Evolutionary conservation across 2,888 invertebrate species (phyloP).

Genomic region (Sesamia inferens): DNA sequence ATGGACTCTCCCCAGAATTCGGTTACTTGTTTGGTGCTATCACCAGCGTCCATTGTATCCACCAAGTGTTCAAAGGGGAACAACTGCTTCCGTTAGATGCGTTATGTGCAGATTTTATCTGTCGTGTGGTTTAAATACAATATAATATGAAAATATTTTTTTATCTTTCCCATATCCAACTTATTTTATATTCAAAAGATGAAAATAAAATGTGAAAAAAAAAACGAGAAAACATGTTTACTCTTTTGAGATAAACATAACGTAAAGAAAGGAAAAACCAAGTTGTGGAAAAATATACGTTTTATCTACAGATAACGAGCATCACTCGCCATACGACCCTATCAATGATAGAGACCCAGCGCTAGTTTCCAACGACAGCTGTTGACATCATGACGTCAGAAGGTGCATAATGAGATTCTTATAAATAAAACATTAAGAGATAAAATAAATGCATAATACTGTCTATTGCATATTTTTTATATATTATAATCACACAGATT

Average conservation of each 20-base stretch:
- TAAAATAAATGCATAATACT: neutral
- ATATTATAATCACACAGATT: no score
- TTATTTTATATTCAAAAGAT: neutral
- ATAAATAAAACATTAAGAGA: neutral
- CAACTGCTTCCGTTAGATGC: neutral
- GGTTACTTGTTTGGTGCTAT: no score
- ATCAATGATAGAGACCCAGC: neutral
- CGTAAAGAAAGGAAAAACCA: neutral
- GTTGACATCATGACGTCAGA: neutral
- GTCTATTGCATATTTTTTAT: no score
- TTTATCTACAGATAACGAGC: neutral
- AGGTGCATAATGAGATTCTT: neutral
- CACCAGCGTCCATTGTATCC: no score
- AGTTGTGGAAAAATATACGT: neutral
- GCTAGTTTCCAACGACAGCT: neutral
- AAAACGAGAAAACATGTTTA: neutral
- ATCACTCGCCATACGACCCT: neutral
- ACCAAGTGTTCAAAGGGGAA: no score
- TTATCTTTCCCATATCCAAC: neutral
- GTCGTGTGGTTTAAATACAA: neutral
- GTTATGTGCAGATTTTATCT: neutral
- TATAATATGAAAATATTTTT: neutral
- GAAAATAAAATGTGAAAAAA: neutral
- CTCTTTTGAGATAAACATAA: neutral
- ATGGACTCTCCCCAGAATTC: no score